A percentile compares a stretch with the other conserved stretches of the same genome.
Conservation (phyloP, 1,140 invertebrate genomes). For the Bombus pascuorum region DNA sequence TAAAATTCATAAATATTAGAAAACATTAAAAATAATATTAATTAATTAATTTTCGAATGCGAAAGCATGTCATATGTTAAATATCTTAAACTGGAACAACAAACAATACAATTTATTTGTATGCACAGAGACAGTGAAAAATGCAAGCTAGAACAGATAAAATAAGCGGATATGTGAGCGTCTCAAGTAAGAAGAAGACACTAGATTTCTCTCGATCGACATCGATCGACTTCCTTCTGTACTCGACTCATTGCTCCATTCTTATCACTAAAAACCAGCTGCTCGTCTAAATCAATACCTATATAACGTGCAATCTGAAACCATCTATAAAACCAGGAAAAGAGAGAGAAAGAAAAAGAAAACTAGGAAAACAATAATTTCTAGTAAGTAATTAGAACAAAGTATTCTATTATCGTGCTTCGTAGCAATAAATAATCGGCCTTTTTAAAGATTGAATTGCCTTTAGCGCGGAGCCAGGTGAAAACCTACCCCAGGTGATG, state of each 20-base stretch:
- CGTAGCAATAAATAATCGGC: constrained; percentile 11
- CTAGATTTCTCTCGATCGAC: constrained; percentile 32
- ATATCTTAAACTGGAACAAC: background rate
- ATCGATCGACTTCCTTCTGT: constrained; percentile 9
- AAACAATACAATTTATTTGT: background rate
- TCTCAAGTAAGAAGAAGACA: constrained; percentile 2
- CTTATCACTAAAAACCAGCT: background rate
- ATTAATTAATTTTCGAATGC: background rate
- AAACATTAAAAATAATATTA: background rate
- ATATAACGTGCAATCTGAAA: constrained; percentile 12
- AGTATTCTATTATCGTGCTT: constrained; percentile 5
- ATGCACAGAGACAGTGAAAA: background rate
- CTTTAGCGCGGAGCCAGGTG: constrained; percentile 13
- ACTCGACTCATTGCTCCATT: background rate
- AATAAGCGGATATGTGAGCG: constrained; percentile 25
- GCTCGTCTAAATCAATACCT: background rate
- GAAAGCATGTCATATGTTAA: background rate
- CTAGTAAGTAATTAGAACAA: background rate
- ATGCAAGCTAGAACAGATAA: constrained; percentile 16
- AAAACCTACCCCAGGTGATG: constrained; percentile 81
- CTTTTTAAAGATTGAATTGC: background rate
- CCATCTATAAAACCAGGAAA: background rate
- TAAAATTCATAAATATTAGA: background rate
- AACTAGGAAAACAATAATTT: background rate
- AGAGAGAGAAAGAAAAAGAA: background rate